Evolutionary conservation across 1,140 invertebrate species (phyloP), one percentile per base, ranked within the genome.

Genomic region (Saccostrea echinata): DNA sequence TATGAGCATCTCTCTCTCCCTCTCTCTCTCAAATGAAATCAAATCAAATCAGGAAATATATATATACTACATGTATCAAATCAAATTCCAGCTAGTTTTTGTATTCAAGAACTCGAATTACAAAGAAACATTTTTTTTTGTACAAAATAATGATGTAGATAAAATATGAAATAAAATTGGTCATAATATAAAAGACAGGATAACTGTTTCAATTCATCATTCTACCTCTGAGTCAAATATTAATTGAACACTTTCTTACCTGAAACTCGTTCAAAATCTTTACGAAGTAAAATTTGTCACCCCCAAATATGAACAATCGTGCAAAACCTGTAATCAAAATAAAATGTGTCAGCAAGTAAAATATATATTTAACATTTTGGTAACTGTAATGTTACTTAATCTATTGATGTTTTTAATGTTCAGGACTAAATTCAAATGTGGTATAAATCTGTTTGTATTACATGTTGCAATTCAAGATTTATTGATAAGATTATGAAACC

Each of bases 231-330:
- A 1, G 12, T 68, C 27, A 27, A 76, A 71, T 2, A 8, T 43
- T 11, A 76, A 30, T 1, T 16, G 68, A 71, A 71, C 16, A 35
- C 13, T 71, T 76, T 76, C 27, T 52, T 91, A 90, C 90, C 88
- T 87, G 89, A 61, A 88, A 76, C 61, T 90, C 91, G 92, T 94
- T 94, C 12, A 94, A 76, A 57, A 90, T 88, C 83, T 92, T 94
- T 30, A 94, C 21, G 12, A 94, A 88, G 84, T 91, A 93, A 2
- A 94, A 27, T 76, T 89, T 91, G 51, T 92, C 92, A 68, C 86
- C 88, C 43, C 88, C 88, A 91, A 93, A 94, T 16, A 92, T 88
- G 91, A 93, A 92, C 21, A 94, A 81, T 61, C 93, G 90, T 13
- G 88, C 91, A 83, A 92, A 87, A 71, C 92, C 93, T 94, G n/a